Percentiles rank a stretch among this genome's conserved stretches.
Evolutionary conservation across 2,113 vertebrate genomes (phyloP).

Genomic region (Chamaea fasciata): DNA sequence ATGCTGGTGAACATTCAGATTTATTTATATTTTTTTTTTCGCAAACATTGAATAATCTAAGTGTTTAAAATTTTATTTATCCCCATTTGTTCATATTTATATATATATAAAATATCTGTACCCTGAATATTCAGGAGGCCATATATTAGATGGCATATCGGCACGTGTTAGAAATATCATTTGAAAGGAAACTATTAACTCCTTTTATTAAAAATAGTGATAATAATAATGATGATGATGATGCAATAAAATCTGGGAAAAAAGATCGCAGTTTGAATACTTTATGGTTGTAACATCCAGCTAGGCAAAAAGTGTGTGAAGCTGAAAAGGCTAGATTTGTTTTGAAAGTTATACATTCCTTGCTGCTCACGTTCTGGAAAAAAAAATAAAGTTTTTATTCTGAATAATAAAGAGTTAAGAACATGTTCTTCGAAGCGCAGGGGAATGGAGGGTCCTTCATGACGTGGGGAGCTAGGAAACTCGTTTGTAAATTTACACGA

Average conservation of each 20-base stretch:
- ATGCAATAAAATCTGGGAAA: constrained; percentile 90
- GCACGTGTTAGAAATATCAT: constrained; percentile 66
- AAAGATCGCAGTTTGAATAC: constrained; percentile 62
- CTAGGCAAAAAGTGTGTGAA: constrained; percentile 68
- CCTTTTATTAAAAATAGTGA: constrained; percentile 62
- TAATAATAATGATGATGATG: constrained; percentile 68
- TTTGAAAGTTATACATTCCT: constrained; percentile 91
- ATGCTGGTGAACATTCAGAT: constrained; percentile 87
- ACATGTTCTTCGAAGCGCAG: constrained; percentile 52
- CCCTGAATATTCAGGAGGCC: constrained; percentile 80
- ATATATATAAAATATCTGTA: constrained; percentile 79
- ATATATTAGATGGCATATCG: constrained; percentile 74
- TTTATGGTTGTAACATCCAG: constrained; percentile 75
- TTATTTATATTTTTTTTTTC: constrained; percentile 92
- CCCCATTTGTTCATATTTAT: constrained; percentile 85
- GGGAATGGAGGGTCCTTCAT: not conserved
- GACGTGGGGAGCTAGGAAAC: not conserved
- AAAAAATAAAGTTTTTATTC: constrained; percentile 83
- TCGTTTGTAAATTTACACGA: not conserved
- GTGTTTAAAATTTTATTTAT: constrained; percentile 94
- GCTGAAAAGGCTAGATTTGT: constrained; percentile 74
- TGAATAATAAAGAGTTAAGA: constrained; percentile 74
- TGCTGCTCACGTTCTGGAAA: constrained; percentile 89
- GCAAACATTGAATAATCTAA: constrained; percentile 84
- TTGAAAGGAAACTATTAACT: constrained; percentile 73